Conservation (phyloP, 2,888 invertebrate genomes). For the Xanthia togata region DNA sequence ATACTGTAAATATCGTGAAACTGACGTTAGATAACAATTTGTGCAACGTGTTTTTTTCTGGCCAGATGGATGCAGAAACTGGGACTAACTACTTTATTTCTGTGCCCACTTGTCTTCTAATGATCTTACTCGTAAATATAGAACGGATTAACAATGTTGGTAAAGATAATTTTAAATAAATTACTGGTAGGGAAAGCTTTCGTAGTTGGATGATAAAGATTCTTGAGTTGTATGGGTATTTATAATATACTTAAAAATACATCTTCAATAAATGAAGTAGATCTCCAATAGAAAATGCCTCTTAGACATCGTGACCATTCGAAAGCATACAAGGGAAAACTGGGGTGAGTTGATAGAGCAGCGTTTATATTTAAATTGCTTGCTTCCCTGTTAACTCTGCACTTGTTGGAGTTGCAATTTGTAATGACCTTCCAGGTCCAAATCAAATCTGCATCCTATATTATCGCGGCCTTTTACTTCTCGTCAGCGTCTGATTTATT, state of each 20-base stretch:
- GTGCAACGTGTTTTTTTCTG: slow-evolving; percentile 65
- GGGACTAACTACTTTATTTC: slow-evolving; percentile 64
- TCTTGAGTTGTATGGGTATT: slow-evolving; percentile 30
- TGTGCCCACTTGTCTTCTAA: slow-evolving; percentile 50
- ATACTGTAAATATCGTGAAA: slow-evolving; percentile 70
- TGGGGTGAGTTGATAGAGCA: slow-evolving; percentile 24
- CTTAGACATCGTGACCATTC: not conserved
- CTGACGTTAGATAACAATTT: slow-evolving; percentile 68
- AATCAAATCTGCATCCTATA: slow-evolving; percentile 18
- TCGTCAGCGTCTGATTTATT: not conserved
- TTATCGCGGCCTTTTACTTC: not conserved
- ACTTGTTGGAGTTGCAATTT: slow-evolving; percentile 31
- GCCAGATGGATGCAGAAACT: slow-evolving; percentile 60
- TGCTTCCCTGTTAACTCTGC: slow-evolving; percentile 51
- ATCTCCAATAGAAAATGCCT: not conserved
- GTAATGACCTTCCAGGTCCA: slow-evolving; percentile 27
- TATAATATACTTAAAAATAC: slow-evolving; percentile 46
- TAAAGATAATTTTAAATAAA: slow-evolving; percentile 43
- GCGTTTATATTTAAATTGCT: slow-evolving; percentile 42
- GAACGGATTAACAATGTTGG: slow-evolving; percentile 51
- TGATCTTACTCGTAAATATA: slow-evolving; percentile 56
- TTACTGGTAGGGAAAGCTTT: slow-evolving; percentile 30
- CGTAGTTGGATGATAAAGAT: slow-evolving; percentile 45
- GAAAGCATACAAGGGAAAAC: slow-evolving; percentile 13
- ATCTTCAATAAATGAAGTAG: not conserved